Conservation (phyloP, 1,140 invertebrate species). For the Saccostrea cuccullata region DNA sequence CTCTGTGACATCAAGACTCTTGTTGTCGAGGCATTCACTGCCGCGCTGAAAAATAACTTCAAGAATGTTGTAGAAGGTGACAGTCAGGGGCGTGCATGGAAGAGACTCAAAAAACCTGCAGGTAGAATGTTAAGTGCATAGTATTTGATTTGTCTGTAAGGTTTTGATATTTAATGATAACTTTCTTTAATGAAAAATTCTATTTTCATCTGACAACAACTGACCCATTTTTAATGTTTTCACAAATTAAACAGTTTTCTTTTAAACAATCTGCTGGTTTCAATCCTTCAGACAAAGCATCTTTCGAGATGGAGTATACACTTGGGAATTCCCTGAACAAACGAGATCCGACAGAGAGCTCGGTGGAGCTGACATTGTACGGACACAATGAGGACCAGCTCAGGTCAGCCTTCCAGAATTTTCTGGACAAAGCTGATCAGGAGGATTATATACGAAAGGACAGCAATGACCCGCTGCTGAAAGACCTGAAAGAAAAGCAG, state of each 20-base stretch:
- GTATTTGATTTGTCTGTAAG: no score
- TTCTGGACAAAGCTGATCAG: not conserved
- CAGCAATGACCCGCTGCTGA: not conserved
- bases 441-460: not conserved
- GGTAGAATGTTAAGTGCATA: not conserved
- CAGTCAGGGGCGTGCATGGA: not conserved
- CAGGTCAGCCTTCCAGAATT: not conserved
- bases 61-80: not conserved
- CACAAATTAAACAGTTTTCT: not conserved
- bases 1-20: slow-evolving; percentile 52
- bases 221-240: not conserved
- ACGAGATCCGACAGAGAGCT: not conserved
- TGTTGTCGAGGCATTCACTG: slow-evolving; percentile 31
- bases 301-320: not conserved
- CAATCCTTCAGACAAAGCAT: not conserved
- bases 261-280: not conserved
- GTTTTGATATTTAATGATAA: no score
- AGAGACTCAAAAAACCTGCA: not conserved
- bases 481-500: not conserved
- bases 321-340: not conserved
- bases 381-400: not conserved
- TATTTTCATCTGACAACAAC: no score
- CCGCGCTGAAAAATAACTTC: not conserved
- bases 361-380: not conserved
- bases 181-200: no score